These are phyloP conservation scores for Pangasianodon hypophthalmus DNA, from an alignment of 2,113 vertebrate genomes.

Conservation along the genomic window DNA sequence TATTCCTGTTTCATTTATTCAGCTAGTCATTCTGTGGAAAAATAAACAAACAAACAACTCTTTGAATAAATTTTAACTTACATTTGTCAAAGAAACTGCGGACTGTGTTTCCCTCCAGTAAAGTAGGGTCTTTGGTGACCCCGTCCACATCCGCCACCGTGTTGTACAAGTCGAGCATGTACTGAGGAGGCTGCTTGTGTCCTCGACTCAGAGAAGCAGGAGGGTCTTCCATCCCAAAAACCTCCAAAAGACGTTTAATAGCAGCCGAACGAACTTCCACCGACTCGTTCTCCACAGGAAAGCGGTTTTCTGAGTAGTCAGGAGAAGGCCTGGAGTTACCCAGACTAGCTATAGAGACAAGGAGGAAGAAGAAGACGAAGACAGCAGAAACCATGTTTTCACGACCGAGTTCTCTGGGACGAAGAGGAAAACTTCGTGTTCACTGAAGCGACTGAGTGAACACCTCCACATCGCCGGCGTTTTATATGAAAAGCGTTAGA, in stretches of 20 bases:
- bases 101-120: constrained; percentile 87
- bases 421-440: background rate
- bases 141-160: constrained; percentile 84
- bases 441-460: constrained; percentile 58
- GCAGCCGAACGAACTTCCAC: constrained; percentile 74
- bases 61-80: constrained; percentile 63
- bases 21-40: background rate
- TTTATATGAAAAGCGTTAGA: constrained; percentile 76
- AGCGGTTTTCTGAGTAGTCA: constrained; percentile 56
- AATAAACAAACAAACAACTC: background rate
- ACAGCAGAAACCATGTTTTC: constrained; percentile 59
- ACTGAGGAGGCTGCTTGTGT: constrained; percentile 83
- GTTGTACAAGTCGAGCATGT: constrained; percentile 91
- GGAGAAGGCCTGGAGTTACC: constrained; percentile 60
- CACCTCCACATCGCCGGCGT: constrained; percentile 30
- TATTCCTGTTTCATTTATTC: background rate
- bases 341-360: constrained; percentile 50
- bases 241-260: constrained; percentile 83
- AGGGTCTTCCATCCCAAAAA: constrained; percentile 87
- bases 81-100: constrained; percentile 89
- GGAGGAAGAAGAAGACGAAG: constrained; percentile 30
- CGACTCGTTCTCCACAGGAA: constrained; percentile 41
- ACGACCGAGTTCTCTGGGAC: constrained; percentile 6
- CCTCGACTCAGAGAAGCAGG: constrained; percentile 65
- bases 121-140: constrained; percentile 82